Base-by-base conservation (phyloP, 1,140 invertebrate species). In the Venturia canescens region DNA sequence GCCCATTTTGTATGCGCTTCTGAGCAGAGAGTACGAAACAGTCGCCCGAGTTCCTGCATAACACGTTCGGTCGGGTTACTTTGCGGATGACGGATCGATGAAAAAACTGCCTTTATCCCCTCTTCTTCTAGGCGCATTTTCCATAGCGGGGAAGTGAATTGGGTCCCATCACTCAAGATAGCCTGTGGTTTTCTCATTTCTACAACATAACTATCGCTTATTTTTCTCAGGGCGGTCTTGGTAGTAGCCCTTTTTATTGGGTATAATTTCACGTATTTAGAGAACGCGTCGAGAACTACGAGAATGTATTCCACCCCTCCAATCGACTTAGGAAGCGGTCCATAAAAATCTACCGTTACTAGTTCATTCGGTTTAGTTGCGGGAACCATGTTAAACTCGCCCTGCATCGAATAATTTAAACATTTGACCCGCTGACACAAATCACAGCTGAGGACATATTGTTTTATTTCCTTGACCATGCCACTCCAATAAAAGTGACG, bases 391-490 rank as follows among this genome's bases (percentile, higher is more conserved):
- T 71, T 0, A n/a, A 38, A 71, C 6, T 44, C 69, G 11, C 79
- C 80, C 57, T 81, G 75, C 60, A 81, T 78, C 15, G 60, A 31
- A 38, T 82, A 67, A 79, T 76, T 81, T 1, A 69, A 50, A 67
- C 67, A 29, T 44, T 84, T 84, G 21, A 77, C 71, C 7, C 78
- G n/a, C 31, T 84, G 83, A 66, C 80, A 84, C 7, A 82, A 31
- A 78, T 82, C 80, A 72, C 83, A 84, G 16, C 34, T 27, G n/a
- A 21, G 44, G 1, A 79, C 75, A 38, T 67, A 80, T 3, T 60
- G 6, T 60, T 84, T 84, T 34, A 84, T 53, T 53, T 80, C 31
- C 38, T 72, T 74, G 23, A 18, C 13, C 78, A 84, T 80, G 0
- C n/a, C 7, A 50, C 79, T 18, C 80, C 80, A 82, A 78, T 38